Evolutionary conservation across 2,797 vertebrate species (phyloP).

Genomic region (Melanotaenia trifasciata): DNA sequence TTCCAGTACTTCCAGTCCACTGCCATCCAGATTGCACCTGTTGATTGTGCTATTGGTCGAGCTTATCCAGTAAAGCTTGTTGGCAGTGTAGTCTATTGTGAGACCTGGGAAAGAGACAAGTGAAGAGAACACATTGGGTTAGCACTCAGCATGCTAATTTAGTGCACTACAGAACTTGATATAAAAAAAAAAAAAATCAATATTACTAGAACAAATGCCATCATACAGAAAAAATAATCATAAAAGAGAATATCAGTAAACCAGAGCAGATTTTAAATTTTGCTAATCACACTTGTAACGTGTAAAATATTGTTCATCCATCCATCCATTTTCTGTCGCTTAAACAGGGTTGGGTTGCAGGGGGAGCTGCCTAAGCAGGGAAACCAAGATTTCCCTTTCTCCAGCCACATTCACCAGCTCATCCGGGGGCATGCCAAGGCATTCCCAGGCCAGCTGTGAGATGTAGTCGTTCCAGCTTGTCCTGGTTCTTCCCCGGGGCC

Average conservation of each 20-base stretch:
- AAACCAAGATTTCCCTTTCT: no score
- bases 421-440: no score
- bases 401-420: no score
- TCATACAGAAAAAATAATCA: background rate
- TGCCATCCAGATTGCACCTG: slow-evolving; percentile 96
- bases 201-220: background rate
- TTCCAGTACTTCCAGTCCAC: slow-evolving; percentile 94
- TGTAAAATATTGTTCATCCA: background rate
- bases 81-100: slow-evolving; percentile 93
- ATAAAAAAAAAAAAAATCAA: background rate
- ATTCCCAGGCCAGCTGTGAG: no score
- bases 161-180: background rate
- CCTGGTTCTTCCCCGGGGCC: no score
- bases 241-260: background rate
- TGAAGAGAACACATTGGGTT: slow-evolving; percentile 20
- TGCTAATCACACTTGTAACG: background rate
- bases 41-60: slow-evolving; percentile 98
- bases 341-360: no score
- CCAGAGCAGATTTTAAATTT: background rate
- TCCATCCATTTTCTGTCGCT: no score
- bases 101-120: slow-evolving; percentile 84
- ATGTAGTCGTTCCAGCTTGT: no score
- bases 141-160: slow-evolving; percentile 6
- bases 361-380: no score
- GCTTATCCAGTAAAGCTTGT: slow-evolving; percentile 98